Evolutionary conservation across 2,113 vertebrate species (phyloP), one percentile per base, ranked within the genome.

Genomic region (Neodon shergylaensis): DNA sequence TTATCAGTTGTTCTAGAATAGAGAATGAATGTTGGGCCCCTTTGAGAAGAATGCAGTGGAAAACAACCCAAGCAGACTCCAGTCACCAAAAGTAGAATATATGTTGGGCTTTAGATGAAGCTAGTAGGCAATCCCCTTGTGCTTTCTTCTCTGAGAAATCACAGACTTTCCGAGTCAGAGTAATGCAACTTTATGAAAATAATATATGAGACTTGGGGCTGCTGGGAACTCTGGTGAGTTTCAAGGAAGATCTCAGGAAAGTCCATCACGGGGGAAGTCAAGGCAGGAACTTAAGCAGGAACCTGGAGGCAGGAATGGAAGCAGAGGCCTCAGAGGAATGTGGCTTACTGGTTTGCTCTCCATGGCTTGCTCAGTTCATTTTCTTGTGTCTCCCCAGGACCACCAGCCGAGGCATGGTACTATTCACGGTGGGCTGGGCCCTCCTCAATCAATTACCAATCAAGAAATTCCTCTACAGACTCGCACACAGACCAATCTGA

Each of bases 41-140:
- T 83, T 79, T 98, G 96, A 94, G 92, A 39, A 97, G 92, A 97
- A 95, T 1, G 36, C 91, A 11, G 73, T 86, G 24, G 63, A 97
- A 95, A 98, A 96, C 78, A 98, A 89, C 61, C n/a, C 76, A 97
- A 85, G 93, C 94, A 96, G 92, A 90, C 70, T 97, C n/a, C 91
- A 68, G 70, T 92, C 90, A 74, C 74, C 94, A 33, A 61, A 94
- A 78, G 54, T 96, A 95, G 73, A 94, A 42, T 0, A 5, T 93
- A 79, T 76, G 66, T 42, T 83, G 31, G 11, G 14, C 52, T 96
- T 96, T 31, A 33, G 93, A 90, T 47, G 39, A 79, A 22, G 78
- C 70, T 28, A 88, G 47, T 76, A 95, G 97, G 95, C 84, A 95
- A 73, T 82, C 74, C 19, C 76, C 3, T 78, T 82, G 70, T 91